Evolutionary conservation across 2,113 vertebrate species (phyloP), one percentile per base, ranked within the genome.

Genomic region (Ptilonorhynchus violaceus): DNA sequence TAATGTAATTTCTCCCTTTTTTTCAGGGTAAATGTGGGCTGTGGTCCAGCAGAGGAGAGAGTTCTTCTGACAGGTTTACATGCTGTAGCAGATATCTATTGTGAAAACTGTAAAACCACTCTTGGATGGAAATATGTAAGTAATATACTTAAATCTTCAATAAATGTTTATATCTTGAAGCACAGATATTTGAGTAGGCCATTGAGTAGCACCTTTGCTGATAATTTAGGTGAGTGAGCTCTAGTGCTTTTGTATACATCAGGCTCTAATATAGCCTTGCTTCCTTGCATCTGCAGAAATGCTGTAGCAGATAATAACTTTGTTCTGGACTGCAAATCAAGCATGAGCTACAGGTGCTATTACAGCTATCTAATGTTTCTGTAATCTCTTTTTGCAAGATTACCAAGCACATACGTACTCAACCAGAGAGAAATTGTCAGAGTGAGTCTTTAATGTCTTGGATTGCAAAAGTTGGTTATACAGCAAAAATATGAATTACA

Each of bases 111-210:
- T 98, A 99, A 99, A 99, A 99, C 99, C 96, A 99, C 99, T 35
- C 99, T 99, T 27, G 99, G 99, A 96, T 99, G 99, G 99, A 99
- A 99, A 99, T 99, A 99, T 1, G 99, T 99, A 98, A 99, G 99
- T 98, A 58, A 35, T 50, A 39, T 20, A 60, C 66, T 75, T 49
- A 50, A 76, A 30, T 73, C 47, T 73, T 86, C 15, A 1, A 9
- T 78, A n/a, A 37, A 5, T 64, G 19, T 50, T 84, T 79, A 2
- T 31, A 6, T 59, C 49, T 56, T 73, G 70, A 78, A 81, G 73
- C 64, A 77, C 35, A 60, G 49, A 33, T 80, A 15, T 7, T 72
- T 62, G 70, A 55, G 25, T 37, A 80, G 78, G 68, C 30, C 24
- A 6, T 4, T 75, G 56, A 44, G 42, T 20, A 83, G 47, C 50